phyloP scores from a whole-genome alignment of 53 echinoderm and acorn worm genomes.

The Arbacia lixula region DNA sequence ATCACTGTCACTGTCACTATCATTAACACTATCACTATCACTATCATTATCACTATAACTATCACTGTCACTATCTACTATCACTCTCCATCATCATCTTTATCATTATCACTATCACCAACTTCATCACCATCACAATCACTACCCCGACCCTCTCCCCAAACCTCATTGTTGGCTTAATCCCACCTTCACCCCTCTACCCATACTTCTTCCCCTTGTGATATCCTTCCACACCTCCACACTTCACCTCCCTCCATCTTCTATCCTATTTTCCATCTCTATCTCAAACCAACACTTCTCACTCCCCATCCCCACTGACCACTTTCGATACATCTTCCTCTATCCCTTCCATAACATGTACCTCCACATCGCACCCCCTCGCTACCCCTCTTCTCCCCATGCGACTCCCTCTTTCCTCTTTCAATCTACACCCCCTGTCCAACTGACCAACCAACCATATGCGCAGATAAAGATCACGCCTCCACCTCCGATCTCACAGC shows the following conservation, averaged over 20 bases:
- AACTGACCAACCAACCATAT: neutral
- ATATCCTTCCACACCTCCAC: neutral
- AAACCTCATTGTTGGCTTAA: too few relatives aligned
- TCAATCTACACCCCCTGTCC: neutral
- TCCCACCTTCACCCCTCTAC: neutral
- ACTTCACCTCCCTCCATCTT: neutral
- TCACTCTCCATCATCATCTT: too few relatives aligned
- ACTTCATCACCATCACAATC: too few relatives aligned
- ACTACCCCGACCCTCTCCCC: neutral
- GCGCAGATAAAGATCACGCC: conserved; percentile 84
- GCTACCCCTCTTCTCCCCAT: neutral
- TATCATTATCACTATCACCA: too few relatives aligned
- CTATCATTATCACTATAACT: neutral
- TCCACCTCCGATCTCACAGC: conserved; percentile 90
- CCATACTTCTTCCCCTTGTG: neutral
- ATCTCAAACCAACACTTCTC: neutral
- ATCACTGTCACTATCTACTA: too few relatives aligned
- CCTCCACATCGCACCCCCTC: neutral
- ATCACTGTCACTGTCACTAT: too few relatives aligned
- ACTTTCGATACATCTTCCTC: too few relatives aligned
- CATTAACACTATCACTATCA: too few relatives aligned
- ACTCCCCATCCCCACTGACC: neutral
- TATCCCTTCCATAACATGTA: neutral
- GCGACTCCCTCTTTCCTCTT: neutral
- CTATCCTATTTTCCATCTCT: neutral